Evolutionary conservation across 2,888 invertebrate genomes (phyloP), one percentile per base, ranked within the genome.

Genomic region (Philaethria dido): DNA sequence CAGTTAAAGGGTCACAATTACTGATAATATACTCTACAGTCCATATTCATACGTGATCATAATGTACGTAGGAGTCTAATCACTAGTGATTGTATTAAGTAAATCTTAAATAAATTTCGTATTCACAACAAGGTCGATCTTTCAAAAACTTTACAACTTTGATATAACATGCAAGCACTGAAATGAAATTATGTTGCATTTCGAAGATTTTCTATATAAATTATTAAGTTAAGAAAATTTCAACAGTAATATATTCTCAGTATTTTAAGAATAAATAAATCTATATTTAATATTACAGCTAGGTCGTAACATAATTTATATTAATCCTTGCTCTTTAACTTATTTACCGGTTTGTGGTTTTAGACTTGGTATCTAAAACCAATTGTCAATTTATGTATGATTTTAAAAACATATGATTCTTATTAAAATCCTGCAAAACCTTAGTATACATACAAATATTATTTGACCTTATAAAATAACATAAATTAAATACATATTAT

Each of bases 111-210:
- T 64, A 59, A 57, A 59, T 72, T 66, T 65, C 48, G 22, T 22
- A 25, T 48, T 3, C 61, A 65, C 65, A 67, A 71, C 69, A 73
- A 74, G 74, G 71, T 72, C 69, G 64, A 68, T 68, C 70, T 72
- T 74, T 72, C 68, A 70, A 69, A 73, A 72, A 73, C 70, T 73
- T 73, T 69, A 62, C 67, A 73, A 75, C 57, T 75, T 72, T 70
- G 54, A 70, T 73, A 71, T 60, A 70, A 63, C 69, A 72, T 71
- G 70, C 73, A 66, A 68, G 71, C 69, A 69, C 55, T 59, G 55
- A 64, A 71, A 70, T 72, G 70, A 73, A 72, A 66, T 71, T 74
- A 73, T 75, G 73, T 73, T 70, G 69, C 72, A 74, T 72, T 74
- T 71, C 66, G 60, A 66, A 69, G 68, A 72, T 72, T 73, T 72